These are phyloP conservation scores for Anarhynchus alexandrinus DNA, from an alignment of 2,113 vertebrate genomes.

Conservation along the genomic window DNA sequence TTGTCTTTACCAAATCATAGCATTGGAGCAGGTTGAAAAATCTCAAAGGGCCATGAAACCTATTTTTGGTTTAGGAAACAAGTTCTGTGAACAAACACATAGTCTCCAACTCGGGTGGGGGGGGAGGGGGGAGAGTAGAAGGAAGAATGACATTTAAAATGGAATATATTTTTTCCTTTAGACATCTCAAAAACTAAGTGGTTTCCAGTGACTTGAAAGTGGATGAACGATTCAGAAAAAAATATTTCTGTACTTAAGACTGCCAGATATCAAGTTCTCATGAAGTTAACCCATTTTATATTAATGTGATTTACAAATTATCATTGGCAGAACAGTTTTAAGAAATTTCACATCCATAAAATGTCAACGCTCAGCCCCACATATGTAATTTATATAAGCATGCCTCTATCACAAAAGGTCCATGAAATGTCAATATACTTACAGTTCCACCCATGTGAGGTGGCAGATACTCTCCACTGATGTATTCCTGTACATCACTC, in stretches of 20 bases:
- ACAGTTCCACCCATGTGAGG: conserved; percentile 94
- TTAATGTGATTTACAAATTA: not conserved
- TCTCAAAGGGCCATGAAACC: not conserved
- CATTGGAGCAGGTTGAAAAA: not conserved
- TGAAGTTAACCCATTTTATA: not conserved
- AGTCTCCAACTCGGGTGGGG: not conserved
- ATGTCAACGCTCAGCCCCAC: not conserved
- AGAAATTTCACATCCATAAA: not conserved
- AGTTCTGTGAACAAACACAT: not conserved
- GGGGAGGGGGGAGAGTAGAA: not conserved
- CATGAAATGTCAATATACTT: conserved; percentile 52
- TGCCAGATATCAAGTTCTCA: not conserved
- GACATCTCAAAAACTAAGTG: not conserved
- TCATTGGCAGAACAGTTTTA: not conserved
- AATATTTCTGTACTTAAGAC: not conserved
- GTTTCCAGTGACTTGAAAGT: not conserved
- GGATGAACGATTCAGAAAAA: not conserved
- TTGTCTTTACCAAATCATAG: not conserved
- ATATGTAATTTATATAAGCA: not conserved
- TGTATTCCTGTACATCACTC: conserved; percentile 85
- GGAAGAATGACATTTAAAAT: not conserved
- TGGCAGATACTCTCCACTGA: conserved; percentile 87
- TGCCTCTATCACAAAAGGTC: not conserved
- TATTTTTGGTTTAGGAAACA: not conserved
- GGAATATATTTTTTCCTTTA: not conserved